Evolutionary conservation across 1,140 invertebrate species (phyloP).

Genomic region (Lethrus apterus): DNA sequence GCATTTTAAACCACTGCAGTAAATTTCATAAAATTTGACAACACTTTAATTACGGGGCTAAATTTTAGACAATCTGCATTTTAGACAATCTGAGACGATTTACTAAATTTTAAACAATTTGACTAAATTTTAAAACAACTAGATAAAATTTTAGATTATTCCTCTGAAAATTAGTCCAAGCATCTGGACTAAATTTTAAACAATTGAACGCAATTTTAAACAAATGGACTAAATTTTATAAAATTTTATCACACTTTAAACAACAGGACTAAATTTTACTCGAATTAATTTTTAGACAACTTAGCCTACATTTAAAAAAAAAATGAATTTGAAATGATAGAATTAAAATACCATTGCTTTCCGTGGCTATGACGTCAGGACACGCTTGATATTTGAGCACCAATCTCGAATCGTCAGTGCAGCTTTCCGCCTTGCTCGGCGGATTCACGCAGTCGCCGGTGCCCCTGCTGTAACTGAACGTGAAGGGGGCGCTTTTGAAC

Average conservation of each 20-base stretch:
- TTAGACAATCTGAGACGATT: too few relatives aligned
- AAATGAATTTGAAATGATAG: neutral
- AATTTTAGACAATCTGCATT: too few relatives aligned
- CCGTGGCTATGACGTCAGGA: constrained; percentile 67
- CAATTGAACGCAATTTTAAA: too few relatives aligned
- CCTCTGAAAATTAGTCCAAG: too few relatives aligned
- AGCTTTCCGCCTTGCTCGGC: constrained; percentile 69
- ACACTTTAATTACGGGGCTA: too few relatives aligned
- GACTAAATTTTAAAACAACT: too few relatives aligned
- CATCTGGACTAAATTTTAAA: too few relatives aligned
- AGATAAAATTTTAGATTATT: too few relatives aligned
- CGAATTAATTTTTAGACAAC: neutral
- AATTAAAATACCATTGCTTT: constrained; percentile 53
- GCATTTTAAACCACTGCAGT: too few relatives aligned
- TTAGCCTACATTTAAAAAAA: neutral
- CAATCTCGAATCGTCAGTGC: constrained; percentile 71
- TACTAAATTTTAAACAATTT: too few relatives aligned
- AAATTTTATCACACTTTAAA: neutral
- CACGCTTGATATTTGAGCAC: constrained; percentile 78
- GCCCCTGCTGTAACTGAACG: constrained; percentile 67
- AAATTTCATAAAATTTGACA: too few relatives aligned
- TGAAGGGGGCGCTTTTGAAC: constrained; percentile 67
- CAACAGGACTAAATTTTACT: neutral
- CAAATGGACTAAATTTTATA: neutral
- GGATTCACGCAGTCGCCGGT: constrained; percentile 68